A percentile compares a stretch with the other conserved stretches of the same genome.
These are phyloP conservation scores for Eupleurogrammus muticus DNA, from an alignment of 2,797 vertebrate species.

Conservation along the genomic window DNA sequence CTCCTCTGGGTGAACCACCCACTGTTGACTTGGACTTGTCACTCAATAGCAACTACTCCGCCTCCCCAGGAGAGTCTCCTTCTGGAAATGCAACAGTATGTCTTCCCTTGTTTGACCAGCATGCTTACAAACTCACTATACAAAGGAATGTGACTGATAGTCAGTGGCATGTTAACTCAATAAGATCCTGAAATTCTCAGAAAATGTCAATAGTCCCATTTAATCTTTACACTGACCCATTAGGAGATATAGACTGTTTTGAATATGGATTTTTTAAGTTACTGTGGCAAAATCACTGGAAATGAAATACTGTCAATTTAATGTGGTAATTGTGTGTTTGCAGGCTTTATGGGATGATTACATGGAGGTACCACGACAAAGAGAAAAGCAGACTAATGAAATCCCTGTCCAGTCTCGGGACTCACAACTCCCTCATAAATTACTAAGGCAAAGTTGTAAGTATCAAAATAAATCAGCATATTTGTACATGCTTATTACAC, in stretches of 20 bases:
- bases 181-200: background rate
- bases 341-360: constrained; percentile 94
- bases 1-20: constrained; percentile 96
- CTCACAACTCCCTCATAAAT: constrained; percentile 80
- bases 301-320: background rate
- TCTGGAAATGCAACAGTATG: constrained; percentile 89
- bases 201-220: background rate
- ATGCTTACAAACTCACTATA: background rate
- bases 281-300: constrained; percentile 1
- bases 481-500: background rate
- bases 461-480: constrained; percentile 25
- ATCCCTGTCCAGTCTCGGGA: constrained; percentile 78
- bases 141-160: background rate
- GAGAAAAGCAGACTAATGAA: constrained; percentile 84
- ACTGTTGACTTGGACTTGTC: constrained; percentile 96
- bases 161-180: background rate
- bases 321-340: constrained; percentile 28
- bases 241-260: background rate
- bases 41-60: constrained; percentile 93
- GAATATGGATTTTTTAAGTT: background rate
- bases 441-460: constrained; percentile 90
- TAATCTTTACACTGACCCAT: background rate
- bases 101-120: constrained; percentile 7
- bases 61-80: constrained; percentile 92
- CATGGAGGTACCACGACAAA: constrained; percentile 89